phyloP scores from a whole-genome alignment of 2,797 vertebrate species.

The Pseudopleuronectes americanus region DNA sequence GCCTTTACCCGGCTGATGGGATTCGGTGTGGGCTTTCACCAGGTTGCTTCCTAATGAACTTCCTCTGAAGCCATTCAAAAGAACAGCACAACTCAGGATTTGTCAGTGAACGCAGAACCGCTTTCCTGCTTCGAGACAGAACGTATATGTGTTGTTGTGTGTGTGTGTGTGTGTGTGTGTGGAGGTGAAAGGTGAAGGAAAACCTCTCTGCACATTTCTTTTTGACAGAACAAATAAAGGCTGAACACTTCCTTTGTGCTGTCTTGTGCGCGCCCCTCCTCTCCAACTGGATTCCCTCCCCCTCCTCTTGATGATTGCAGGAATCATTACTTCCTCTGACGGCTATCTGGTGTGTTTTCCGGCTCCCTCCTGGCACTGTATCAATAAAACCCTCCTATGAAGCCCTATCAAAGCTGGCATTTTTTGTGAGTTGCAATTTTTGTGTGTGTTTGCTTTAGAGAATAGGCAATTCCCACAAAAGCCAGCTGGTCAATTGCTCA shows the following conservation, averaged over 20 bases:
- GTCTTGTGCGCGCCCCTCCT: slow-evolving; percentile 10
- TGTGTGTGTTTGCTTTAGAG: slow-evolving; percentile 42
- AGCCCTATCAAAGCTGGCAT: slow-evolving; percentile 52
- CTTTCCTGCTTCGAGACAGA: slow-evolving; percentile 22
- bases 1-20: slow-evolving; percentile 54
- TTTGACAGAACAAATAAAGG: slow-evolving; percentile 68
- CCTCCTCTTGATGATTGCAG: slow-evolving; percentile 25
- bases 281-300: slow-evolving; percentile 8
- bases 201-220: slow-evolving; percentile 53
- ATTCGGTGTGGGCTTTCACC: slow-evolving; percentile 63
- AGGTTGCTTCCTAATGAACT: slow-evolving; percentile 66
- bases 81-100: slow-evolving; percentile 37
- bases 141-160: too few relatives aligned
- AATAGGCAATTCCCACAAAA: slow-evolving; percentile 52
- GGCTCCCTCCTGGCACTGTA: slow-evolving; percentile 43
- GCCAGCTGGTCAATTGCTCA: slow-evolving; percentile 37
- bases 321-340: slow-evolving; percentile 60
- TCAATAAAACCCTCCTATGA: slow-evolving; percentile 60
- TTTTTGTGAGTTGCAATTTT: slow-evolving; percentile 47
- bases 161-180: slow-evolving; percentile 14
- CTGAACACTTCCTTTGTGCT: slow-evolving; percentile 42
- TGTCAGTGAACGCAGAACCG: slow-evolving; percentile 36
- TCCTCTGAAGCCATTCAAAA: slow-evolving; percentile 63
- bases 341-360: slow-evolving; percentile 56
- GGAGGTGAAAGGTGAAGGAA: slow-evolving; percentile 42